A percentile compares a stretch with the other conserved stretches of the same genome.
Conservation (phyloP, 2,888 invertebrate genomes). For the Parapristionchus giblindavisi region DNA sequence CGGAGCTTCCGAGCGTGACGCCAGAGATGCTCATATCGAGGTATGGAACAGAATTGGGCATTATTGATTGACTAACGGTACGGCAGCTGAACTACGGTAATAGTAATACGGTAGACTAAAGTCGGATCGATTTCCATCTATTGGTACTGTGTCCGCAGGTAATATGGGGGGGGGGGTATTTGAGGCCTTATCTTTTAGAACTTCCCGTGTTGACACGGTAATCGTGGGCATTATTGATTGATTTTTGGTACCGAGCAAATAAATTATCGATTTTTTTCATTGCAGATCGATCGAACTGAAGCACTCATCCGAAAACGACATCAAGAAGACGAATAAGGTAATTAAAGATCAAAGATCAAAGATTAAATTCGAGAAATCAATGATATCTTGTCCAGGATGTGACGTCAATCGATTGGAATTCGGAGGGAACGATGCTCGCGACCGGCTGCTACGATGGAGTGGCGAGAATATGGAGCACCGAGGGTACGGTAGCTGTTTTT, state of each 20-base stretch:
- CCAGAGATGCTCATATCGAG: background rate
- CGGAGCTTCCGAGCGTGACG: conserved; percentile 36
- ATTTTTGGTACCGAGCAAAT: too few relatives aligned
- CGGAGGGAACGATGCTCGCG: conserved; percentile 84
- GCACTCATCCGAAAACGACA: conserved; percentile 75
- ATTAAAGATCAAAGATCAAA: background rate
- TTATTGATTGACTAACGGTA: background rate
- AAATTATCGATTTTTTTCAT: background rate
- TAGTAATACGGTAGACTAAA: background rate
- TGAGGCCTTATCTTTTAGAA: background rate
- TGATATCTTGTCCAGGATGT: conserved; percentile 78
- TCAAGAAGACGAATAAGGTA: background rate
- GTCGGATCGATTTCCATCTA: too few relatives aligned
- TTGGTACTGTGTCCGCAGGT: background rate
- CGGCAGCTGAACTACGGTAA: too few relatives aligned
- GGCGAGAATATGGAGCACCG: conserved; percentile 96
- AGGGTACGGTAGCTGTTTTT: conserved; percentile 76
- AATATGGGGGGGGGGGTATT: too few relatives aligned
- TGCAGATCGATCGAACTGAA: conserved; percentile 87
- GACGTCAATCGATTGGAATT: conserved; percentile 97
- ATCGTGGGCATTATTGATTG: background rate
- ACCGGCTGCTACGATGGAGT: conserved; percentile 99
- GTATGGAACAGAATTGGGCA: background rate
- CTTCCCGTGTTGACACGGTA: background rate
- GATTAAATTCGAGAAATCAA: background rate